These are phyloP conservation scores for Microctenopoma stevenorrisi DNA, from an alignment of 2,797 vertebrate genomes.

Conservation along the genomic window DNA sequence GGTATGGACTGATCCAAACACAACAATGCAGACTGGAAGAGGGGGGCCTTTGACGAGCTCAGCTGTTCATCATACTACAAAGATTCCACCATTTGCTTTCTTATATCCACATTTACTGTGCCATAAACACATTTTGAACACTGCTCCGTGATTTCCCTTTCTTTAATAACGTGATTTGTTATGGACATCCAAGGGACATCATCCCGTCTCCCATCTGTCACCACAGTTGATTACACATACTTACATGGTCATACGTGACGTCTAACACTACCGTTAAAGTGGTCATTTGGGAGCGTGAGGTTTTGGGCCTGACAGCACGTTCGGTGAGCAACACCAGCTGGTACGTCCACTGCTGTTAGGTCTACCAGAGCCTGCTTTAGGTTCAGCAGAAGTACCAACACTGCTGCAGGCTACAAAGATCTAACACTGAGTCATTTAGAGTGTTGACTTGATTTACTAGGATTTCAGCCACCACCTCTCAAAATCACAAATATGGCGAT, in stretches of 20 bases:
- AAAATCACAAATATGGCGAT: constrained; percentile 23
- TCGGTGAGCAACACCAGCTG: constrained; percentile 69
- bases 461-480: constrained; percentile 39
- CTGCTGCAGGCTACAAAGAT: constrained; percentile 42
- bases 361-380: constrained; percentile 44
- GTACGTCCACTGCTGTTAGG: constrained; percentile 27
- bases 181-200: constrained; percentile 24
- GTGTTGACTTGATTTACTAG: constrained; percentile 24
- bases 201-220: constrained; percentile 55
- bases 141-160: constrained; percentile 5
- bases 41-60: constrained; percentile 61
- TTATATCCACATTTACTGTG: constrained; percentile 24
- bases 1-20: constrained; percentile 54
- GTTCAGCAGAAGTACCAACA: constrained; percentile 38
- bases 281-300: constrained; percentile 62
- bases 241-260: constrained; percentile 45
- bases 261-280: constrained; percentile 48
- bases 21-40: constrained; percentile 51
- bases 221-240: constrained; percentile 56
- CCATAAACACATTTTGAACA: constrained; percentile 44
- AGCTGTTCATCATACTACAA: constrained; percentile 75
- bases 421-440: constrained; percentile 42
- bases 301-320: constrained; percentile 59
- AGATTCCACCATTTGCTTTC: constrained; percentile 43
- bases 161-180: constrained; percentile 32